These are phyloP conservation scores for Ormyrus labotus DNA, from an alignment of 2,888 invertebrate genomes.

Conservation along the genomic window DNA sequence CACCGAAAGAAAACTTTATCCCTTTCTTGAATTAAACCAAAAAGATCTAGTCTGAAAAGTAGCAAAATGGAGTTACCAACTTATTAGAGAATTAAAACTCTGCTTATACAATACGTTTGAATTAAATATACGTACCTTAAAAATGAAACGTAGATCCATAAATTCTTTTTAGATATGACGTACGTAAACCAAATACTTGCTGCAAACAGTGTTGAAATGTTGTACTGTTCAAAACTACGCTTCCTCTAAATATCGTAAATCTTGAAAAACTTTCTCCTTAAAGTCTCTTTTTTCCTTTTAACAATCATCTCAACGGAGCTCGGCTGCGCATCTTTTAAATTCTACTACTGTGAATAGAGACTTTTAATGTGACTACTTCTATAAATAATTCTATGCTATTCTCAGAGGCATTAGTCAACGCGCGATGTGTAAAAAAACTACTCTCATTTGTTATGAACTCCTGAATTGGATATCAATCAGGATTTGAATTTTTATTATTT, in stretches of 20 bases:
- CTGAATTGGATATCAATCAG: too few species aligned
- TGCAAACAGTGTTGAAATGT: too few species aligned
- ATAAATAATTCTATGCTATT: slow-evolving; percentile 22
- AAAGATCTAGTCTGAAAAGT: slow-evolving; percentile 25
- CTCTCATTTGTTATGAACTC: background rate
- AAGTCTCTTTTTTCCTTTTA: slow-evolving; percentile 9
- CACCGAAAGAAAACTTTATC: slow-evolving; percentile 11
- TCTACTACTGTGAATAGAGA: slow-evolving; percentile 23
- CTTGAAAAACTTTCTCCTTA: background rate
- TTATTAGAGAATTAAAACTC: too few species aligned
- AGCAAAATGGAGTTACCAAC: too few species aligned
- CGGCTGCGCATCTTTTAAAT: slow-evolving; percentile 37
- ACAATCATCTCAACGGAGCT: slow-evolving; percentile 37
- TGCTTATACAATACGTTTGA: too few species aligned
- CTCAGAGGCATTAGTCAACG: slow-evolving; percentile 28
- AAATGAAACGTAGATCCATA: too few species aligned
- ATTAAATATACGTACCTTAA: too few species aligned
- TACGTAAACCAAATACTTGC: too few species aligned
- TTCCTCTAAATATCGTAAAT: background rate
- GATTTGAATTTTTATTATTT: too few species aligned
- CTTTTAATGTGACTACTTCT: background rate
- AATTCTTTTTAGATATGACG: too few species aligned
- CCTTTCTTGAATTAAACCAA: background rate
- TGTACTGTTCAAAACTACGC: background rate
- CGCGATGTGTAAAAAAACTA: slow-evolving; percentile 12